Evolutionary conservation across 1,140 invertebrate genomes (phyloP).

Genomic region (Archegozetes longisetosus): DNA sequence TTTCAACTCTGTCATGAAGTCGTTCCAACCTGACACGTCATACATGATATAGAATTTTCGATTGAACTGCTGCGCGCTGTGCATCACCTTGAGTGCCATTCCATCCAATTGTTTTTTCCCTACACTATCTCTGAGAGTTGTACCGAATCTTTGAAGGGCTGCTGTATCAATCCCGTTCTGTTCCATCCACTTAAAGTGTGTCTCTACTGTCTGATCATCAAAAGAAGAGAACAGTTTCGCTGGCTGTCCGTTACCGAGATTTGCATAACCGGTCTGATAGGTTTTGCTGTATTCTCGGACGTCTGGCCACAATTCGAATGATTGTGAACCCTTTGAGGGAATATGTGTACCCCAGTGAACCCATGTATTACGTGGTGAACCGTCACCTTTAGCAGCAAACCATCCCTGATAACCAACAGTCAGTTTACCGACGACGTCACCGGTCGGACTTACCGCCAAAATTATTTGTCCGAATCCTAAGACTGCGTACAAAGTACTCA

Average conservation of each 20-base stretch:
- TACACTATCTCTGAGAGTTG: background rate
- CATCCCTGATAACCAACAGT: background rate
- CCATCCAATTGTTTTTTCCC: background rate
- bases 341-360: background rate
- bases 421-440: background rate
- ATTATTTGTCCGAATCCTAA: no score
- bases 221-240: background rate
- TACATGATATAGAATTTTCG: background rate
- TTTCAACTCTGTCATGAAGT: background rate
- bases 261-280: background rate
- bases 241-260: background rate
- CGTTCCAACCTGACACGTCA: background rate
- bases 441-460: background rate
- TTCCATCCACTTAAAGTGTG: background rate
- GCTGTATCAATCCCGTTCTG: background rate
- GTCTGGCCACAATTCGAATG: background rate
- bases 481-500: no score
- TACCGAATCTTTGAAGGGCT: background rate
- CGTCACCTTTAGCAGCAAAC: background rate
- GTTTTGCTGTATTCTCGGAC: background rate
- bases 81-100: background rate
- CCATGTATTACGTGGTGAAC: background rate
- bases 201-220: background rate
- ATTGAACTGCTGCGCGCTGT: background rate
- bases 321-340: background rate